phyloP scores from a whole-genome alignment of 2,113 vertebrate species.

The Collichthys lucidus region DNA sequence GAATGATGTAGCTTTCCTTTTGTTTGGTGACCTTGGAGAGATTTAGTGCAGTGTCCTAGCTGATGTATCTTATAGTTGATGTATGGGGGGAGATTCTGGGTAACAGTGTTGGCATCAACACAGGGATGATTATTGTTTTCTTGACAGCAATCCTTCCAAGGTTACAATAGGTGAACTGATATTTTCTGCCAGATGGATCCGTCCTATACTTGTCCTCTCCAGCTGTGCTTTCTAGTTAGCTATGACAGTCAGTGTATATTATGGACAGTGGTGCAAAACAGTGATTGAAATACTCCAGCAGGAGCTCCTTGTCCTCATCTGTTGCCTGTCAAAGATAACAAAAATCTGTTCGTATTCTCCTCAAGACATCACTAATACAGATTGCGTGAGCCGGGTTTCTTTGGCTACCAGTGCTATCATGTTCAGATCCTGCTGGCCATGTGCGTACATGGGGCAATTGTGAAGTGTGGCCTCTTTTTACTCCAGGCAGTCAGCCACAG shows the following conservation, averaged over 20 bases:
- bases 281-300: conserved; percentile 37
- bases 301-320: conserved; percentile 29
- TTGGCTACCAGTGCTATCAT: conserved; percentile 38
- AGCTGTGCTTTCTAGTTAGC: conserved; percentile 38
- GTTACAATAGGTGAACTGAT: conserved; percentile 40
- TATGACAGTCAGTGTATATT: conserved; percentile 25
- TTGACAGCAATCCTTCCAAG: conserved; percentile 48
- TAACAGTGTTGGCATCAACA: conserved; percentile 28
- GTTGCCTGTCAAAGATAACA: conserved; percentile 53
- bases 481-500: conserved; percentile 62
- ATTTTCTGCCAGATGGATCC: conserved; percentile 20
- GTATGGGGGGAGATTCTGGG: conserved; percentile 10
- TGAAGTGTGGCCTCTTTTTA: conserved; percentile 70
- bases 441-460: conserved; percentile 53
- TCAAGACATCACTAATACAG: conserved; percentile 31
- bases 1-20: background rate
- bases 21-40: conserved; percentile 27
- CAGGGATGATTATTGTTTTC: conserved; percentile 31
- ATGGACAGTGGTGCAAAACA: conserved; percentile 25
- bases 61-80: conserved; percentile 8
- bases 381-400: conserved; percentile 35
- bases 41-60: background rate
- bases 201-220: conserved; percentile 13
- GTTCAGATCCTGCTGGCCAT: conserved; percentile 52
- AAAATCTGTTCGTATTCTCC: conserved; percentile 33